phyloP scores from a whole-genome alignment of 2,888 invertebrate genomes.

The Tethea ocularis region DNA sequence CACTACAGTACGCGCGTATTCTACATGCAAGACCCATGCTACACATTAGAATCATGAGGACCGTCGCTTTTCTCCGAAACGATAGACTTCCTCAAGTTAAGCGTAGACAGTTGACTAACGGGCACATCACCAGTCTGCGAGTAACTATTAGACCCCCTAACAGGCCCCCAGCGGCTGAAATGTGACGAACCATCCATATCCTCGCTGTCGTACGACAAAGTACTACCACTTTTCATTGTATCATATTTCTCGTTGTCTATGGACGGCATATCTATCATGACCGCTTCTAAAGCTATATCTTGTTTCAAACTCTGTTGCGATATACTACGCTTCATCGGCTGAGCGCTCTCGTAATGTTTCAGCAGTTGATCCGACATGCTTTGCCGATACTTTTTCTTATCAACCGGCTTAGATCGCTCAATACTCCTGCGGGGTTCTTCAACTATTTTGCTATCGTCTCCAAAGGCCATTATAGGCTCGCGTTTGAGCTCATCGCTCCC shows the following conservation, averaged over 20 bases:
- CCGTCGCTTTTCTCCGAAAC: constrained; percentile 44
- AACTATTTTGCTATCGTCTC: constrained; percentile 36
- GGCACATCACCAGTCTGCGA: constrained; percentile 57
- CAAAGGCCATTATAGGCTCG: constrained; percentile 76
- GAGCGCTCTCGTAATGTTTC: constrained; percentile 35
- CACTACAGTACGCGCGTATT: background rate
- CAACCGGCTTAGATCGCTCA: constrained; percentile 42
- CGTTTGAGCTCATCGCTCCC: constrained; percentile 45
- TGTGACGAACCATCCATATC: constrained; percentile 39
- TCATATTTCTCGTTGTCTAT: constrained; percentile 52
- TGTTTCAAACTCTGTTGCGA: constrained; percentile 72
- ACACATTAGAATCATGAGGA: constrained; percentile 58
- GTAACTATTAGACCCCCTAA: constrained; percentile 80
- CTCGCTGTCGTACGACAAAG: constrained; percentile 41
- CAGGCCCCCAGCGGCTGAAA: constrained; percentile 77
- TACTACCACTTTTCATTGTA: constrained; percentile 54
- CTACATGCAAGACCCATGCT: constrained; percentile 12
- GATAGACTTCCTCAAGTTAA: constrained; percentile 58
- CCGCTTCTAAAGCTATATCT: constrained; percentile 71
- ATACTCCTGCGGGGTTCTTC: constrained; percentile 47
- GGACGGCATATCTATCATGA: constrained; percentile 70
- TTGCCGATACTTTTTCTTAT: constrained; percentile 55
- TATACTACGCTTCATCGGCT: constrained; percentile 58
- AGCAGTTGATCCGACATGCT: constrained; percentile 65
- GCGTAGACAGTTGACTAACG: constrained; percentile 70